Percentiles rank a stretch among this genome's conserved stretches.
Conservation (phyloP, 2,113 vertebrate species). For the Raphicerus campestris region DNA sequence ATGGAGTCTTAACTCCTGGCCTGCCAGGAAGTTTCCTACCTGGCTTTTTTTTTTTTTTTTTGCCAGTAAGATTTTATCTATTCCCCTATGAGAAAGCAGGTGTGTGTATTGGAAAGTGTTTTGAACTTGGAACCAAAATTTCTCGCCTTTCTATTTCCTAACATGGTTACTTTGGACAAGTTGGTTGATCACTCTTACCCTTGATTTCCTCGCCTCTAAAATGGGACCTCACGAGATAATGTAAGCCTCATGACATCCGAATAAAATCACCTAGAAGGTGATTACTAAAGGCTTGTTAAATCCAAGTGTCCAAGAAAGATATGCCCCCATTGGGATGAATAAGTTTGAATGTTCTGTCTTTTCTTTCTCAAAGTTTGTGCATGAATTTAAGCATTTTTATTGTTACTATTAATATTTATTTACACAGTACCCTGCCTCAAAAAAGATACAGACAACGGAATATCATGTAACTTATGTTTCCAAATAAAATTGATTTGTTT, state of each 20-base stretch:
- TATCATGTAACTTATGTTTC: slow-evolving; percentile 25
- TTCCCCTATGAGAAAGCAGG: neutral
- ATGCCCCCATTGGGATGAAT: neutral
- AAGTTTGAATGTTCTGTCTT: neutral
- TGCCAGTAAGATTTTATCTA: neutral
- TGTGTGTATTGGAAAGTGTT: neutral
- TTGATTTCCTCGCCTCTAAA: neutral
- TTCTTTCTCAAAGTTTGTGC: neutral
- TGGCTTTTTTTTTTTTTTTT: neutral
- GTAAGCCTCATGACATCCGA: neutral
- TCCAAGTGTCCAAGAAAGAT: neutral
- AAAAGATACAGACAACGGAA: neutral
- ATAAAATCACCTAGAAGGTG: neutral
- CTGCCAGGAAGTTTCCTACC: neutral
- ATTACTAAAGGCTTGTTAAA: neutral
- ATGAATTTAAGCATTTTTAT: neutral
- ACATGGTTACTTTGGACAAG: neutral
- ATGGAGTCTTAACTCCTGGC: neutral
- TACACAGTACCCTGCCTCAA: neutral
- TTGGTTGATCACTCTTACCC: neutral
- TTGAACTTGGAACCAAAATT: neutral
- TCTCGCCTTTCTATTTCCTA: neutral
- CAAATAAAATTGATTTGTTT: slow-evolving; percentile 47
- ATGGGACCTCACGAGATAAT: neutral
- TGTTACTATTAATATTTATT: slow-evolving; percentile 27